phyloP scores from a whole-genome alignment of 2,113 vertebrate species.

The Syrrhaptes paradoxus region DNA sequence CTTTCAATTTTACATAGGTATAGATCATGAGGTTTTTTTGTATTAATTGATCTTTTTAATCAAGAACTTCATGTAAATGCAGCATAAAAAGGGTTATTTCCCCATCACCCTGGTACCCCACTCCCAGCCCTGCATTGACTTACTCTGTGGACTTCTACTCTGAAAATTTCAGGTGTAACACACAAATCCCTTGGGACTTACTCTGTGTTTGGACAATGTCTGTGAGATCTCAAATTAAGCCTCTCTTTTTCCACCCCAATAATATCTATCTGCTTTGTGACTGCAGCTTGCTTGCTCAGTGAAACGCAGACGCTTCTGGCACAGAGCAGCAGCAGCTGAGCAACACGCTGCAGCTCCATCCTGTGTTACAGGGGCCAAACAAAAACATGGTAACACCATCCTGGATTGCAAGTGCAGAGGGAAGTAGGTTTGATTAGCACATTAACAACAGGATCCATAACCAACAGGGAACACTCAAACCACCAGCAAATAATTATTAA shows the following conservation, averaged over 20 bases:
- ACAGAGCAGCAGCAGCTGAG: background rate
- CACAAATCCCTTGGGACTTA: background rate
- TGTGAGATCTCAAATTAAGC: background rate
- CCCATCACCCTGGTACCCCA: background rate
- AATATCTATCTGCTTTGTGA: background rate
- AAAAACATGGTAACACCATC: background rate
- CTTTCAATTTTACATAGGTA: background rate
- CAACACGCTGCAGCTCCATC: accelerated
- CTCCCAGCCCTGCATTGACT: background rate
- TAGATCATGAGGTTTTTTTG: background rate
- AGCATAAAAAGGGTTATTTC: background rate
- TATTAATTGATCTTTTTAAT: background rate
- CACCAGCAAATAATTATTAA: background rate
- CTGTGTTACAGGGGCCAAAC: background rate
- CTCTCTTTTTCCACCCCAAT: background rate
- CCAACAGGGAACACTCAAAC: background rate
- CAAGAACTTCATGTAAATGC: background rate
- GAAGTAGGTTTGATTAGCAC: background rate
- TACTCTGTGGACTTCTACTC: background rate
- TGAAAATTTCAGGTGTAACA: background rate
- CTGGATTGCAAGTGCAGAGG: too few relatives aligned
- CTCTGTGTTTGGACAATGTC: background rate
- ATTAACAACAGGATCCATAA: background rate
- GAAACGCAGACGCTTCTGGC: background rate
- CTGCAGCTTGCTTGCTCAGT: background rate